These are phyloP conservation scores for Actenoides lindsayi DNA, from an alignment of 2,113 vertebrate species.

Conservation along the genomic window DNA sequence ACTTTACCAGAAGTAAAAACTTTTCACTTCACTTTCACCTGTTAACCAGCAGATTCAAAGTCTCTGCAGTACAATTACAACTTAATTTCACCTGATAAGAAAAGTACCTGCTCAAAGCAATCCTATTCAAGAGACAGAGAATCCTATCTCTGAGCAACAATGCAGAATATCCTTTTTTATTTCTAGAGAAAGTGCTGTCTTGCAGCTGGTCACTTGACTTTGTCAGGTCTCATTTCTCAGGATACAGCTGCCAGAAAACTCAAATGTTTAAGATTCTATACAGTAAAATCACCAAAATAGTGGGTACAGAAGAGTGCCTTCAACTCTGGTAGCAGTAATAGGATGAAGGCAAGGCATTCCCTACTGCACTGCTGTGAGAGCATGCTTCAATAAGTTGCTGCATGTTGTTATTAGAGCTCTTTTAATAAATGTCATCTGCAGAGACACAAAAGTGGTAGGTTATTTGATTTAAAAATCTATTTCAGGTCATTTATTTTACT, in stretches of 20 bases:
- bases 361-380: neutral
- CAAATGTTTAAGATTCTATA: neutral
- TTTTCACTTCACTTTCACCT: neutral
- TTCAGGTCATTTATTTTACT: slow-evolving; percentile 5
- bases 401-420: neutral
- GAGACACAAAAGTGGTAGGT: neutral
- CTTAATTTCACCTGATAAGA: neutral
- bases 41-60: neutral
- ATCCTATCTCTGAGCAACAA: neutral
- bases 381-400: neutral
- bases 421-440: neutral
- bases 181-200: neutral
- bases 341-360: neutral
- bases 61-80: neutral
- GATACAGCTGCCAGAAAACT: neutral
- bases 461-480: slow-evolving; percentile 18
- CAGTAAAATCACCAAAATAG: neutral
- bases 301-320: neutral
- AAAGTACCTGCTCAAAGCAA: neutral
- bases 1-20: neutral
- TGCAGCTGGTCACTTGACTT: neutral
- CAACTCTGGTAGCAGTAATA: neutral
- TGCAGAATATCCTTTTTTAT: neutral
- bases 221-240: neutral
- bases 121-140: neutral